These are phyloP conservation scores for Drosophila meridionalis DNA, from an alignment of 2,888 invertebrate species.

Conservation along the genomic window DNA sequence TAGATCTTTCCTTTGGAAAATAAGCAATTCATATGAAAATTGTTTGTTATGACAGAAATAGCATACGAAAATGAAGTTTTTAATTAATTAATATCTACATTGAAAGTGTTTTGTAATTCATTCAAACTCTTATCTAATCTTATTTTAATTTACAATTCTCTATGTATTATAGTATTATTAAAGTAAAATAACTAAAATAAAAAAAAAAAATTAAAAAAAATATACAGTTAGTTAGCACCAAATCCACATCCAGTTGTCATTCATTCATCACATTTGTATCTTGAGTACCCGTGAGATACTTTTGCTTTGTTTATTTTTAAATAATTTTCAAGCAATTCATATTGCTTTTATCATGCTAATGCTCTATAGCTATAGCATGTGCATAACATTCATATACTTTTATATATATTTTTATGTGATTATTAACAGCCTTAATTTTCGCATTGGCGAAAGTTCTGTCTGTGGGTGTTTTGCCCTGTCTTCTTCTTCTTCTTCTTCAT, in stretches of 20 bases:
- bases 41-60: too few relatives aligned
- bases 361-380: constrained; percentile 12
- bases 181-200: too few relatives aligned
- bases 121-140: too few relatives aligned
- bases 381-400: not conserved
- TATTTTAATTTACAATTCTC: too few relatives aligned
- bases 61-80: too few relatives aligned
- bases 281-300: constrained; percentile 63
- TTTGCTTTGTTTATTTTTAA: constrained; percentile 65
- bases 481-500: not conserved
- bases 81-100: too few relatives aligned
- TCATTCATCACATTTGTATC: constrained; percentile 68
- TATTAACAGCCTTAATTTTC: constrained; percentile 40
- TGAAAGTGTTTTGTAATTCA: too few relatives aligned
- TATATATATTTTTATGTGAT: constrained; percentile 11
- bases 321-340: constrained; percentile 27
- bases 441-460: constrained; percentile 1
- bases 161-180: too few relatives aligned
- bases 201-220: too few relatives aligned
- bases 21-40: too few relatives aligned
- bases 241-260: constrained; percentile 66
- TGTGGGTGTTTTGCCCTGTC: constrained; percentile 6
- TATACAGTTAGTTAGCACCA: not conserved
- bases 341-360: constrained; percentile 60
- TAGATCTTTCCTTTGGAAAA: too few relatives aligned